A percentile compares a stretch with the other conserved stretches of the same genome.
Conservation (phyloP, 2,888 invertebrate genomes). For the Melieria omissa region DNA sequence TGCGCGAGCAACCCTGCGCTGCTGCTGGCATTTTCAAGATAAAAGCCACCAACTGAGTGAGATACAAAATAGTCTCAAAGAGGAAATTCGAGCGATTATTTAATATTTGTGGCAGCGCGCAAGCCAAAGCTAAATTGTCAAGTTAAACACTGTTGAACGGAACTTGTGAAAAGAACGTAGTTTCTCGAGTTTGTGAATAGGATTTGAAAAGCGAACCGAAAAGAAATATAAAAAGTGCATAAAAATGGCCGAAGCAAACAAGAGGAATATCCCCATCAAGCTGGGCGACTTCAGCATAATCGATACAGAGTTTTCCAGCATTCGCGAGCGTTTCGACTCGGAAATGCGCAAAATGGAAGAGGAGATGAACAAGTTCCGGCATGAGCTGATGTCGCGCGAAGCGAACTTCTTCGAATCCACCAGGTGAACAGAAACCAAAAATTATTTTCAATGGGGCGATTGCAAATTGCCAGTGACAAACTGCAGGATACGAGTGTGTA, state of each 20-base stretch:
- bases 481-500: too few species aligned
- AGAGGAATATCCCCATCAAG: conserved; percentile 92
- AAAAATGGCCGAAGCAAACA: conserved; percentile 85
- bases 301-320: conserved; percentile 96
- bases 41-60: conserved; percentile 40
- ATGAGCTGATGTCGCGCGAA: conserved; percentile 92
- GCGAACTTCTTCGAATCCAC: conserved; percentile 92
- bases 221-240: conserved; percentile 31
- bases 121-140: conserved; percentile 26
- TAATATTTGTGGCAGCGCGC: conserved; percentile 2
- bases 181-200: conserved; percentile 7
- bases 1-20: too few species aligned
- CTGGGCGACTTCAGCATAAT: conserved; percentile 94
- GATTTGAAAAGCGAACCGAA: conserved; percentile 2
- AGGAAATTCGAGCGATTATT: conserved; percentile 38
- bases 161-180: neutral
- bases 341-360: conserved; percentile 99
- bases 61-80: conserved; percentile 45
- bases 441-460: neutral
- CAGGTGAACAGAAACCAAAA: conserved; percentile 71
- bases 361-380: conserved; percentile 95
- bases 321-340: conserved; percentile 93
- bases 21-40: conserved; percentile 15
- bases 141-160: conserved; percentile 24
- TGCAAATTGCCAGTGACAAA: too few species aligned